Evolutionary conservation across 1,140 invertebrate genomes (phyloP).

Genomic region (Venustaconcha ellipsiformis): DNA sequence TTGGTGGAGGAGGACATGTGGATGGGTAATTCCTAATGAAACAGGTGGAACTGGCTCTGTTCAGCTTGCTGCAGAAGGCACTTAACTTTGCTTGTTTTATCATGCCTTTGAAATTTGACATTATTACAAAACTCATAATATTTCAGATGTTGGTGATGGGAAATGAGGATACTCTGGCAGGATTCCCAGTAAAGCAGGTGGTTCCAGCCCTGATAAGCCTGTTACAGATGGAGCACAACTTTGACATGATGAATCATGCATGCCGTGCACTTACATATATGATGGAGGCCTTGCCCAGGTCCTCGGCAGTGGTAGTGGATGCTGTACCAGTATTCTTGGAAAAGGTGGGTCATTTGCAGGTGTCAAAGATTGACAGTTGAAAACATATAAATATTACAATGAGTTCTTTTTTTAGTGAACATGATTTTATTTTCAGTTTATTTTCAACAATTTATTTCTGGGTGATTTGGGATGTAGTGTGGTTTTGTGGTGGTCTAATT

Average conservation of each 20-base stretch:
- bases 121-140: background rate
- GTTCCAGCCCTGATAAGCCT: constrained; percentile 85
- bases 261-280: constrained; percentile 98
- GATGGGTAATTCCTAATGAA: background rate
- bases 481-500: too few species aligned
- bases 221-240: constrained; percentile 84
- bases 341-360: constrained; percentile 57
- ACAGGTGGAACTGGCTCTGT: background rate
- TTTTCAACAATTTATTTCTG: too few species aligned
- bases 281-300: constrained; percentile 98
- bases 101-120: background rate
- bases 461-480: too few species aligned
- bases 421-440: too few species aligned
- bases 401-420: too few species aligned
- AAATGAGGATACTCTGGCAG: constrained; percentile 98
- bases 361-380: too few species aligned
- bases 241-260: constrained; percentile 99
- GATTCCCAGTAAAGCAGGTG: constrained; percentile 97
- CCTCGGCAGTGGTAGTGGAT: constrained; percentile 95
- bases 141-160: constrained; percentile 97
- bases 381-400: too few species aligned
- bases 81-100: background rate
- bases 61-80: background rate
- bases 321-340: constrained; percentile 86
- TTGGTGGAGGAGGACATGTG: background rate